Evolutionary conservation across 1,140 invertebrate species (phyloP).

Genomic region (Calycopis cecrops): DNA sequence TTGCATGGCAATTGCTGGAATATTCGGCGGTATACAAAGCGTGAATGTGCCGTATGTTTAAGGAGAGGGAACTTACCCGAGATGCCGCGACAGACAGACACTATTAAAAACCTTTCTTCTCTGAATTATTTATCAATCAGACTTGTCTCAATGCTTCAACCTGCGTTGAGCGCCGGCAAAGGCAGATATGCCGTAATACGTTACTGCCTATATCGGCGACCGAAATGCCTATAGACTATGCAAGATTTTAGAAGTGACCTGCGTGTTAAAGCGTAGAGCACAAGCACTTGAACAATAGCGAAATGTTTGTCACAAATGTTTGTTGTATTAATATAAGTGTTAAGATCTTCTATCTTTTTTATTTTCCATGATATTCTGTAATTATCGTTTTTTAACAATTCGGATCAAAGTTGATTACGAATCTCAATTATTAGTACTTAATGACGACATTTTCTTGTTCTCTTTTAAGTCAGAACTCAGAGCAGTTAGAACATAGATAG

Average conservation of each 20-base stretch:
- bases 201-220: conserved; percentile 55
- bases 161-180: conserved; percentile 55
- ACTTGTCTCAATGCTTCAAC: conserved; percentile 37
- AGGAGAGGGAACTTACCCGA: conserved; percentile 45
- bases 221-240: conserved; percentile 42
- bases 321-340: too few species aligned
- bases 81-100: conserved; percentile 35
- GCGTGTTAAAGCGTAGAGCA: not conserved
- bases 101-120: conserved; percentile 29
- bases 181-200: conserved; percentile 60
- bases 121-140: conserved; percentile 18
- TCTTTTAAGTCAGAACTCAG: too few species aligned
- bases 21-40: conserved; percentile 33
- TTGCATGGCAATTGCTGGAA: conserved; percentile 46
- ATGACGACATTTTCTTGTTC: too few species aligned
- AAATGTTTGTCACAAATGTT: too few species aligned
- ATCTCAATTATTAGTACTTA: too few species aligned
- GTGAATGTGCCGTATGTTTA: not conserved
- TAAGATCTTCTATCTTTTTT: too few species aligned
- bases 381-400: too few species aligned
- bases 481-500: too few species aligned
- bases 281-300: too few species aligned
- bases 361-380: too few species aligned
- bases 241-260: conserved; percentile 37
- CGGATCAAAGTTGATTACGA: too few species aligned